A percentile compares a stretch with the other conserved stretches of the same genome.
These are phyloP conservation scores for Synaphobranchus kaupii DNA, from an alignment of 2,797 vertebrate genomes.

Conservation along the genomic window DNA sequence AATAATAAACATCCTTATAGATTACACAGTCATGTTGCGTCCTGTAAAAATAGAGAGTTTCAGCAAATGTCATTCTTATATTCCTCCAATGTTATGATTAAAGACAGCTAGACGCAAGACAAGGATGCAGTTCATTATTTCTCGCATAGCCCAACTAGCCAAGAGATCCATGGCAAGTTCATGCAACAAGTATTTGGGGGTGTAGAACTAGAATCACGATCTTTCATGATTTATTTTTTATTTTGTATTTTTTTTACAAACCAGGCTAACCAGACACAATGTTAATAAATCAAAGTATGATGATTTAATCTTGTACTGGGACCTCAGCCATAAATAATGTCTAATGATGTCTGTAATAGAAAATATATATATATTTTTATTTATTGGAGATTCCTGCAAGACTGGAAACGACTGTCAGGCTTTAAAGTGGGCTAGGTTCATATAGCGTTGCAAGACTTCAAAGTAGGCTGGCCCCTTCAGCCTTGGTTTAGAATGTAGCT, in stretches of 20 bases:
- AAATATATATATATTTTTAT: not conserved
- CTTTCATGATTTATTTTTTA: no score
- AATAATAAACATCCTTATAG: not conserved
- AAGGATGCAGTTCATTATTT: not conserved
- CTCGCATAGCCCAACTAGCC: not conserved
- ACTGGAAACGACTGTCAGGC: slow-evolving; percentile 43
- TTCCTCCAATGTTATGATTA: not conserved
- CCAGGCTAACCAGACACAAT: slow-evolving; percentile 10
- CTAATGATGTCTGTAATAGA: slow-evolving; percentile 14
- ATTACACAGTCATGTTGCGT: not conserved
- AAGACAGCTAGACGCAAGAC: not conserved
- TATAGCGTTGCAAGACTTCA: slow-evolving; percentile 38
- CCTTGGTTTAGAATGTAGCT: slow-evolving; percentile 41
- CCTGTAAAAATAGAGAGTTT: not conserved
- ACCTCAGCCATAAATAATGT: not conserved
- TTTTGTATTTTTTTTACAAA: not conserved
- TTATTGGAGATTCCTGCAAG: slow-evolving; percentile 41
- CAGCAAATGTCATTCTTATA: not conserved
- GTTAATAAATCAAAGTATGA: no score
- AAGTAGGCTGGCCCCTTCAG: slow-evolving; percentile 58
- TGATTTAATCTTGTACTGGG: not conserved
- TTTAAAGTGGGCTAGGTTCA: slow-evolving; percentile 41
- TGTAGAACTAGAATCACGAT: not conserved
- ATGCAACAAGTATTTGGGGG: not conserved
- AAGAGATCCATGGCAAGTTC: slow-evolving; percentile 26